Evolutionary conservation across 2,888 invertebrate genomes (phyloP), one percentile per base, ranked within the genome.

Genomic region (Drymonia ruficornis): DNA sequence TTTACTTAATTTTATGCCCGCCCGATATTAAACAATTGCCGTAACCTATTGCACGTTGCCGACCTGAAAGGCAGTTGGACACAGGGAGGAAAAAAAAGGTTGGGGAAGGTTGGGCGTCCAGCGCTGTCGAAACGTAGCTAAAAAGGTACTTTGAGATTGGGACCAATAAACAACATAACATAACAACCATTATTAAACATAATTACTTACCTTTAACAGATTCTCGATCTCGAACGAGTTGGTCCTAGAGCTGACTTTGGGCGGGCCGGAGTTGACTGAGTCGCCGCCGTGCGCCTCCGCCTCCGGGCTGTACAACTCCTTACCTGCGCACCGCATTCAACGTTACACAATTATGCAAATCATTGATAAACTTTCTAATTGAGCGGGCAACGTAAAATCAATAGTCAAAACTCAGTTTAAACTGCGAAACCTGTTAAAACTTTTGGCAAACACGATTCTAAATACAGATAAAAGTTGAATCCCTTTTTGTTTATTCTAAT

Each of bases 181-280:
- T n/a, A n/a, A n/a, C n/a, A n/a, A n/a, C n/a, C n/a, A n/a, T n/a
- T n/a, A 23, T 7, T 23, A 23, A 11, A 31, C 3, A 31, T 11
- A 31, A 31, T 31, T 9, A 31, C 11, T 51, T 80, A 94, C 94
- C 95, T 98, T 98, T 67, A 99, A 94, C 77, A 98, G 94, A 91
- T 98, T 98, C 93, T 98, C 98, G 78, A 98, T 98, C 93, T 98
- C 98, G 86, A 98, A 97, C 55, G 98, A 97, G 90, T 98, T 98
- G 61, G 98, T 96, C 72, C 98, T 94, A 51, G 96, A 96, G 71
- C 95, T 95, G 76, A 95, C 95, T 89, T 96, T 96, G 9, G 91
- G 91, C 13, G 91, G 88, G 46, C 92, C 92, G 19, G 80, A 76
- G 56, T 70, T 78, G 49, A 86, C 70, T 12, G 80, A 72, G 50